Evolutionary conservation across 2,888 invertebrate genomes (phyloP).

Genomic region (Agapostemon virescens): DNA sequence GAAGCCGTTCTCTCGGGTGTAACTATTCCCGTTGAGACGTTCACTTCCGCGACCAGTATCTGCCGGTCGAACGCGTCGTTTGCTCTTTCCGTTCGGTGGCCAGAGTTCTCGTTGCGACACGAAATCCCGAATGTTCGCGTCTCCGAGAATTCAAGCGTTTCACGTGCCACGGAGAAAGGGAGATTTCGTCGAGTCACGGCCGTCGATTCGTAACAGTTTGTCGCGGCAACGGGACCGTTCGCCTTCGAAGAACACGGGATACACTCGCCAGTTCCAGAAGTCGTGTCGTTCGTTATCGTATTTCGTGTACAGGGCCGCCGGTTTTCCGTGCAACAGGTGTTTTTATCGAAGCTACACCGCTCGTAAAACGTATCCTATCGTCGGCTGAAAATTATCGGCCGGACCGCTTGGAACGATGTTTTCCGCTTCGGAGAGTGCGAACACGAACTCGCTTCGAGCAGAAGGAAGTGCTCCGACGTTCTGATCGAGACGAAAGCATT

Average conservation of each 20-base stretch:
- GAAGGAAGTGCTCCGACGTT: no score
- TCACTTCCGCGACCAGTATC: constrained; percentile 19
- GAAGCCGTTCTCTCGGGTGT: constrained; percentile 3
- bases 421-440: no score
- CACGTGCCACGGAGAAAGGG: background rate
- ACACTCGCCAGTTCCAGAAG: no score
- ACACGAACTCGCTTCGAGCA: no score
- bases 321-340: background rate
- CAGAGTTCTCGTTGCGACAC: background rate
- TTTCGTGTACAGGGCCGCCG: background rate
- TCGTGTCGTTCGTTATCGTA: background rate
- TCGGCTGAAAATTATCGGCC: no score
- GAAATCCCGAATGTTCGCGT: background rate
- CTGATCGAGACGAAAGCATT: no score
- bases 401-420: no score
- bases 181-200: background rate
- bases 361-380: background rate
- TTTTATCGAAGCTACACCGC: background rate
- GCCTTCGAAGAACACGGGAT: background rate
- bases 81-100: background rate
- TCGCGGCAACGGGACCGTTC: background rate
- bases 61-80: constrained; percentile 16
- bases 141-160: background rate
- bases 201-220: background rate
- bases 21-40: constrained; percentile 15